phyloP scores from a whole-genome alignment of 2,113 vertebrate genomes.

The Theristicus caerulescens region DNA sequence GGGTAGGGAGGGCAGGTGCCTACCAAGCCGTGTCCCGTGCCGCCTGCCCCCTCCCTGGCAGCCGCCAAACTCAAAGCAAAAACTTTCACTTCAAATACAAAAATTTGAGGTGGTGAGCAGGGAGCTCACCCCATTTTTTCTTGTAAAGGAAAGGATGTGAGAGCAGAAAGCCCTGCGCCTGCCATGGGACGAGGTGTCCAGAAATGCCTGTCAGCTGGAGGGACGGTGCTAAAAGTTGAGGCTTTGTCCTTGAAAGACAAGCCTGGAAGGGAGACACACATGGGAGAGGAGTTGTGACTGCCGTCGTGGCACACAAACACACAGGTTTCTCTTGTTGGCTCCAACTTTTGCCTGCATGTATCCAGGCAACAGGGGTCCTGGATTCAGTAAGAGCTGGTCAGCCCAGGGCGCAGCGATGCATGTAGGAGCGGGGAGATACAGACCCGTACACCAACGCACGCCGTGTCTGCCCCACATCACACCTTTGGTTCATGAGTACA shows the following conservation, averaged over 20 bases:
- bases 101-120: background rate
- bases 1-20: rapidly evolving
- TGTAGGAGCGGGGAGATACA: background rate
- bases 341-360: conserved; percentile 52
- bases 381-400: conserved; percentile 46
- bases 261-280: conserved; percentile 15
- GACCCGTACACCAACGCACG: background rate
- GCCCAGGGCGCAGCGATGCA: background rate
- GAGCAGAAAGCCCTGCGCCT: background rate
- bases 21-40: rapidly evolving
- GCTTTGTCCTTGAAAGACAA: conserved; percentile 9
- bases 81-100: background rate
- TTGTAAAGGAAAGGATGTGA: background rate
- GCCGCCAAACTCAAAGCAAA: background rate
- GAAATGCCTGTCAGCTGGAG: background rate
- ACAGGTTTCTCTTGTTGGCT: conserved; percentile 44
- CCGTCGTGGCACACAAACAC: background rate
- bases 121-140: background rate
- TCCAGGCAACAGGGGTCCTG: conserved; percentile 63
- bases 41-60: rapidly evolving
- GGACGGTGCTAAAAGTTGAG: background rate
- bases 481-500: background rate
- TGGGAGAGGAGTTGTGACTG: conserved; percentile 3
- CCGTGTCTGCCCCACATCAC: conserved; percentile 36
- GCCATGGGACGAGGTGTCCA: background rate